Evolutionary conservation across 2,888 invertebrate genomes (phyloP).

Genomic region (Craniophora ligustri): DNA sequence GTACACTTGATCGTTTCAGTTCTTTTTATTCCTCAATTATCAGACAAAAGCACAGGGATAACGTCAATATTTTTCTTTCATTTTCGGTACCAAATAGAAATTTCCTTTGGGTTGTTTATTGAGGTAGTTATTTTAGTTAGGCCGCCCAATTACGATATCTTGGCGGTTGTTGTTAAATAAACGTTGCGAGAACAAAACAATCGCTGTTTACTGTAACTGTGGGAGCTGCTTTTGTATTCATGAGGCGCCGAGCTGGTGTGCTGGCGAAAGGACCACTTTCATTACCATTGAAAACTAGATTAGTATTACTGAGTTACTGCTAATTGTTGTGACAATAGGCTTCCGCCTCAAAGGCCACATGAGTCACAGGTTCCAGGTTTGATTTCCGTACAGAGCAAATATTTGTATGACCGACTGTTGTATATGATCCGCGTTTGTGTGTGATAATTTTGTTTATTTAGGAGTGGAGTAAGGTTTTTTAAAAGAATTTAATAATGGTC

Average conservation of each 20-base stretch:
- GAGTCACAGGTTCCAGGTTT: no score
- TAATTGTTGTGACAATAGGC: no score
- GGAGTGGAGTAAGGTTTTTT: no score
- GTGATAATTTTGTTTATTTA: no score
- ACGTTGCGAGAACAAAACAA: slow-evolving; percentile 30
- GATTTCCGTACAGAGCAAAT: no score
- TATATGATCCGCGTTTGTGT: no score
- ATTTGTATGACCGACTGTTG: no score
- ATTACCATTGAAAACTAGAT: not conserved
- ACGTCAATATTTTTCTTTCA: slow-evolving; percentile 37
- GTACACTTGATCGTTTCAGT: no score
- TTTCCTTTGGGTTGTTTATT: slow-evolving; percentile 34
- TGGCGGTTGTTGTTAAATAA: slow-evolving; percentile 39
- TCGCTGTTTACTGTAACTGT: slow-evolving; percentile 25
- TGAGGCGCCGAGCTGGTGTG: slow-evolving; percentile 12
- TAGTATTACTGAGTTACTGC: no score
- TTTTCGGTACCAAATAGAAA: slow-evolving; percentile 23
- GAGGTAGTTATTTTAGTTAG: slow-evolving; percentile 23
- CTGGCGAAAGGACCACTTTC: slow-evolving; percentile 6
- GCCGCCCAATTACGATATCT: slow-evolving; percentile 40
- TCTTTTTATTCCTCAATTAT: slow-evolving; percentile 8
- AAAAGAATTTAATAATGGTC: no score
- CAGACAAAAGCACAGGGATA: slow-evolving; percentile 25
- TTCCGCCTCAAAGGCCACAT: no score
- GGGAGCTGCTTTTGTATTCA: slow-evolving; percentile 40